Evolutionary conservation across 2,113 vertebrate genomes (phyloP).

Genomic region (Notothenia coriiceps): DNA sequence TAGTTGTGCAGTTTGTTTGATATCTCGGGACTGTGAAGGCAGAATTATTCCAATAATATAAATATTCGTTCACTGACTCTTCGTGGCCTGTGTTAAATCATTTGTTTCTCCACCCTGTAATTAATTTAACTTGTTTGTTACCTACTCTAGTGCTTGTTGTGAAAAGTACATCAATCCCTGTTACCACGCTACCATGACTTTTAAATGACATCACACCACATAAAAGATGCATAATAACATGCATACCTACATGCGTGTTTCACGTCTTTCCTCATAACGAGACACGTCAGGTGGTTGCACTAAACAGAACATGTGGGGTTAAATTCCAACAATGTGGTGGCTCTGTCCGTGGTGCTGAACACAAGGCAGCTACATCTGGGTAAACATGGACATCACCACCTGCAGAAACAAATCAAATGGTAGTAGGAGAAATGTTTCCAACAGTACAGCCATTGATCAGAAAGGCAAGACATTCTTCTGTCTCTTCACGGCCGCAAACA

Average conservation of each 20-base stretch:
- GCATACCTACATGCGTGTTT: background rate
- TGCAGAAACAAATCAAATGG: background rate
- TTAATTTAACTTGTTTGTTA: background rate
- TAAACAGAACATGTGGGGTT: background rate
- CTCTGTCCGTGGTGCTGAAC: constrained; percentile 71
- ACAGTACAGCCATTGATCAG: too few relatives aligned
- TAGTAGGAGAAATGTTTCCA: background rate
- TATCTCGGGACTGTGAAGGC: background rate
- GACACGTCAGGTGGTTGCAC: background rate
- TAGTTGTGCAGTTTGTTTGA: background rate
- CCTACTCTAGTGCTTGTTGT: background rate
- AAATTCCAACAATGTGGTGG: background rate
- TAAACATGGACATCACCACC: background rate
- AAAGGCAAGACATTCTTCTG: too few relatives aligned
- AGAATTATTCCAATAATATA: background rate
- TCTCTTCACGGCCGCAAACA: background rate
- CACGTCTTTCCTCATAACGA: background rate
- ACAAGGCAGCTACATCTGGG: background rate
- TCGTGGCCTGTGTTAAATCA: background rate
- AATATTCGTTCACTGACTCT: background rate
- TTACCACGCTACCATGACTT: background rate
- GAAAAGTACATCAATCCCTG: background rate
- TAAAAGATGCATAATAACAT: background rate
- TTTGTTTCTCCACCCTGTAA: background rate
- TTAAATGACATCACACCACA: background rate